Base-by-base conservation (phyloP, 2,888 invertebrate genomes). In the Lucinisca nassula region DNA sequence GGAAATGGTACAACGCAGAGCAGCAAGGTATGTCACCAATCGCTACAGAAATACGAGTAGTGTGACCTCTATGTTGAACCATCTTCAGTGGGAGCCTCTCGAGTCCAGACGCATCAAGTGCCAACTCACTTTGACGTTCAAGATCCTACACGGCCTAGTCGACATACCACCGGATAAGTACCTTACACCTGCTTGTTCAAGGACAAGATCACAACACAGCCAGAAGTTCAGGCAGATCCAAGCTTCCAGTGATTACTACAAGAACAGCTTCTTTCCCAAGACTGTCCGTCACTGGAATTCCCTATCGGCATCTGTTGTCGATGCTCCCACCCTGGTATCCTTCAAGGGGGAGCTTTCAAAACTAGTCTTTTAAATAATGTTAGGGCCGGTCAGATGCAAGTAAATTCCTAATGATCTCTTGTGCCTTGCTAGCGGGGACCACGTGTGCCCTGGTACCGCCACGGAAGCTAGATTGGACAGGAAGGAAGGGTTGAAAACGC, bases 181-280 rank as follows among this genome's bases (percentile, higher is more conserved):
- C 24, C 74, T 74, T 14, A 74, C 49, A 1, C 32, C 49, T 27
- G 27, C 74, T 10, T 45, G 45, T 0, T 14, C 30, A 10, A 45
- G 74, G n/a, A 74, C 74, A 14, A 74, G 49, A 74, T 40, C 74
- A 40, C 32, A 51, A 8, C 77, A 77, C 37, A 10, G 35, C 1
- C 32, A 35, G 1, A 67, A 67, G 21, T 67, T 35, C 67, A 67
- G 32, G n/a, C 67, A 67, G 24, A 35, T 35, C 35, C 17, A 32
- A 4, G n/a, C 67, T 35, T 35, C 35, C 1, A 67, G 35, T 35
- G 67, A 67, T 35, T 35, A 32, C 32, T 67, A 35, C 24, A 67
- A 67, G 24, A 10, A 35, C 35, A 67, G 67, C 35, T 67, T 67
- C 24, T 67, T 67, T 21, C 67, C 67, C 2, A 32, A 67, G 14